These are phyloP conservation scores for Acanthosepion esculentum DNA, from an alignment of 2,888 invertebrate genomes.

Conservation along the genomic window DNA sequence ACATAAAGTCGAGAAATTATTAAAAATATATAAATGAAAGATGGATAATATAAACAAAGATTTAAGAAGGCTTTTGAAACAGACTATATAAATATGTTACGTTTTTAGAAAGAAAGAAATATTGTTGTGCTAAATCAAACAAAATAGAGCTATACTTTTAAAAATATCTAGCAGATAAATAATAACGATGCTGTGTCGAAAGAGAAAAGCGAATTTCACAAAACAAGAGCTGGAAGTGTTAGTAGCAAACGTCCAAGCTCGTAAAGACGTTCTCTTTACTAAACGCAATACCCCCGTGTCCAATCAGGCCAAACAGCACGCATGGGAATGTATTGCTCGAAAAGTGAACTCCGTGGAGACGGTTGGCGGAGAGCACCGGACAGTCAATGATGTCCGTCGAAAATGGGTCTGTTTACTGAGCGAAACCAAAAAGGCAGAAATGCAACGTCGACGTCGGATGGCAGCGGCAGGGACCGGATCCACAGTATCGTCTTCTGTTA, in stretches of 20 bases:
- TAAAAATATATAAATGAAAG: too few species aligned
- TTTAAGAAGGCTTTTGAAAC: too few species aligned
- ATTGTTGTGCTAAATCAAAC: neutral
- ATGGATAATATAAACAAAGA: too few species aligned
- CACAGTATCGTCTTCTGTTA: neutral
- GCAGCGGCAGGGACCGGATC: neutral
- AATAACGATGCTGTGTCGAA: neutral
- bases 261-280: slow-evolving; percentile 38
- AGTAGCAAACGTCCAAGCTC: slow-evolving; percentile 35
- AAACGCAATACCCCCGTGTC: slow-evolving; percentile 43
- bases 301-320: slow-evolving; percentile 34
- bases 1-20: too few species aligned
- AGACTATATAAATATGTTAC: too few species aligned
- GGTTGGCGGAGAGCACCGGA: slow-evolving; percentile 2
- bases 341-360: slow-evolving; percentile 39
- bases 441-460: slow-evolving; percentile 35
- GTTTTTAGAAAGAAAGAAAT: too few species aligned
- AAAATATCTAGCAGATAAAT: neutral
- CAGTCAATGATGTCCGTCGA: slow-evolving; percentile 41
- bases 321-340: slow-evolving; percentile 36
- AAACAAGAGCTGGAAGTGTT: slow-evolving; percentile 41
- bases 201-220: slow-evolving; percentile 41
- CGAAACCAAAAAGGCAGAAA: slow-evolving; percentile 46
- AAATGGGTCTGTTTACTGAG: slow-evolving; percentile 43
- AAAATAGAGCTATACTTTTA: neutral